These are phyloP conservation scores for Ophion costatus DNA, from an alignment of 2,888 invertebrate genomes.

Conservation along the genomic window DNA sequence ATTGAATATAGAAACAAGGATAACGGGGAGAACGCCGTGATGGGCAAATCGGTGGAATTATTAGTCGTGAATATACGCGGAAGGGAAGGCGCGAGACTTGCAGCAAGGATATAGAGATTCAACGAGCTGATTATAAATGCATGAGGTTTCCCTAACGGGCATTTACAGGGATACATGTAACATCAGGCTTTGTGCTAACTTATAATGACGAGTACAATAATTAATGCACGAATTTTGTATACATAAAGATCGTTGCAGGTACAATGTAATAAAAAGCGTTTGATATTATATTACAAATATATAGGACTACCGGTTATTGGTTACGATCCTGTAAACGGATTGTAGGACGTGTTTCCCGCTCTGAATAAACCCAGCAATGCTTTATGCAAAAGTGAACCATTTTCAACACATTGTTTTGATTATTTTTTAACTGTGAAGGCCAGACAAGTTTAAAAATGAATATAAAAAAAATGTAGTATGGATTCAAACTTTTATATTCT, in stretches of 20 bases:
- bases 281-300: conserved; percentile 13
- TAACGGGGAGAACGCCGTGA: conserved; percentile 28
- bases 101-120: conserved; percentile 19
- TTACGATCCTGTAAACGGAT: too few species aligned
- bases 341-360: too few species aligned
- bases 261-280: conserved; percentile 39
- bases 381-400: too few species aligned
- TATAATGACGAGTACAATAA: conserved; percentile 56
- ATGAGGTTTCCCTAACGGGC: conserved; percentile 58
- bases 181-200: conserved; percentile 55
- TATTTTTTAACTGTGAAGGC: too few species aligned
- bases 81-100: conserved; percentile 43
- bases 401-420: too few species aligned
- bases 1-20: conserved; percentile 57
- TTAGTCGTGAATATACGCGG: conserved; percentile 50
- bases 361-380: too few species aligned
- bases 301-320: background rate
- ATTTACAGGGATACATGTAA: conserved; percentile 59
- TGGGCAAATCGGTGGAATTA: conserved; percentile 50
- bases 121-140: conserved; percentile 63
- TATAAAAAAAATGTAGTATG: too few species aligned
- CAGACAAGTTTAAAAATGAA: too few species aligned
- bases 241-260: conserved; percentile 27
- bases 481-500: too few species aligned
- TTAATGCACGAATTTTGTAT: conserved; percentile 51